These are phyloP conservation scores for Odontophorus gujanensis DNA, from an alignment of 2,113 vertebrate species.

Conservation along the genomic window DNA sequence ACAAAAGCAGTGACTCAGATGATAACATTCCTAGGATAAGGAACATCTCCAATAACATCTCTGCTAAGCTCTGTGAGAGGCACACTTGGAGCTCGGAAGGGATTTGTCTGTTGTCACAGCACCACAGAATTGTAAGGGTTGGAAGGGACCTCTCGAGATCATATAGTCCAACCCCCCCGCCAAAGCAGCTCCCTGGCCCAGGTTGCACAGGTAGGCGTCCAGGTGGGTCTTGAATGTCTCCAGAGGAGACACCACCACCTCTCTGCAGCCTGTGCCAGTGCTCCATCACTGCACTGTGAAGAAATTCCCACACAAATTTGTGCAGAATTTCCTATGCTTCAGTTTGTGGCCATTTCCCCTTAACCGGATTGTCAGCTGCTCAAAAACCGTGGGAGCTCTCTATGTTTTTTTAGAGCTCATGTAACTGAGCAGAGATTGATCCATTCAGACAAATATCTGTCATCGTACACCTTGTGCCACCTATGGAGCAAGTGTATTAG, in stretches of 20 bases:
- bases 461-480: neutral
- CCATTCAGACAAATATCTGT: neutral
- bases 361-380: neutral
- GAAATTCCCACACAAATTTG: too few species aligned
- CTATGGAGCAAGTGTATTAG: neutral
- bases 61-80: neutral
- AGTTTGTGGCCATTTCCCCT: too few species aligned
- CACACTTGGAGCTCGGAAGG: neutral
- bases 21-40: neutral
- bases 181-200: too few species aligned
- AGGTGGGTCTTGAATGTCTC: too few species aligned
- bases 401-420: neutral
- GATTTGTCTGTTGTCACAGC: neutral
- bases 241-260: too few species aligned
- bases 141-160: too few species aligned
- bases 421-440: neutral
- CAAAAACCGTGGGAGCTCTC: rapidly evolving
- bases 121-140: too few species aligned
- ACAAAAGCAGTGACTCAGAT: neutral
- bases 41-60: neutral
- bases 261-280: too few species aligned
- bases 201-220: too few species aligned
- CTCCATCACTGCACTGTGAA: too few species aligned
- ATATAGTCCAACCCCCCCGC: too few species aligned
- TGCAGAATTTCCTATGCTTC: too few species aligned